Conservation (phyloP, 2,797 vertebrate species). For the Enteromius argenteus region DNA sequence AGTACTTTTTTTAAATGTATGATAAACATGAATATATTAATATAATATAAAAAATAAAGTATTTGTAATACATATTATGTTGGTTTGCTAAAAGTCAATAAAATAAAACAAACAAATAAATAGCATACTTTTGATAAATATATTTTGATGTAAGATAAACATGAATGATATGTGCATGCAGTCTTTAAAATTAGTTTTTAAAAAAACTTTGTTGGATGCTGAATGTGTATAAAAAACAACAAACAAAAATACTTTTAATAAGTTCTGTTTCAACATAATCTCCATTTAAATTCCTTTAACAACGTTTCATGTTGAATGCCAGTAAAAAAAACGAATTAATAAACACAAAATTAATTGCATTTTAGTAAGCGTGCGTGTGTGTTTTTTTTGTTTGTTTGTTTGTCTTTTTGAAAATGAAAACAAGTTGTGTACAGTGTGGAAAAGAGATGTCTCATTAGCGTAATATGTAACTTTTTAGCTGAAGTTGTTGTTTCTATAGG, state of each 20-base stretch:
- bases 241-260: background rate
- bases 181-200: background rate
- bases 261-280: background rate
- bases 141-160: background rate
- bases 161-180: background rate
- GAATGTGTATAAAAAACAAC: background rate
- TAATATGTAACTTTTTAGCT: slow-evolving; percentile 31
- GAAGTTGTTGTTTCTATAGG: background rate
- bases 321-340: background rate
- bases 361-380: background rate
- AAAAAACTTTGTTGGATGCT: background rate
- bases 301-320: background rate
- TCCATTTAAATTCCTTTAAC: background rate
- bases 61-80: background rate
- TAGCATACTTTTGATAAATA: background rate
- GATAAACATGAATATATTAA: background rate
- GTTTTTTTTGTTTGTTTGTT: too few relatives aligned
- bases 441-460: background rate
- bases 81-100: background rate
- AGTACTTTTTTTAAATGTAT: background rate
- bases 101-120: slow-evolving; percentile 8
- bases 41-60: too few relatives aligned
- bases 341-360: background rate
- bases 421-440: background rate
- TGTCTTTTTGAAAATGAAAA: background rate